These are phyloP conservation scores for Callipepla squamata DNA, from an alignment of 2,113 vertebrate species.

Conservation along the genomic window DNA sequence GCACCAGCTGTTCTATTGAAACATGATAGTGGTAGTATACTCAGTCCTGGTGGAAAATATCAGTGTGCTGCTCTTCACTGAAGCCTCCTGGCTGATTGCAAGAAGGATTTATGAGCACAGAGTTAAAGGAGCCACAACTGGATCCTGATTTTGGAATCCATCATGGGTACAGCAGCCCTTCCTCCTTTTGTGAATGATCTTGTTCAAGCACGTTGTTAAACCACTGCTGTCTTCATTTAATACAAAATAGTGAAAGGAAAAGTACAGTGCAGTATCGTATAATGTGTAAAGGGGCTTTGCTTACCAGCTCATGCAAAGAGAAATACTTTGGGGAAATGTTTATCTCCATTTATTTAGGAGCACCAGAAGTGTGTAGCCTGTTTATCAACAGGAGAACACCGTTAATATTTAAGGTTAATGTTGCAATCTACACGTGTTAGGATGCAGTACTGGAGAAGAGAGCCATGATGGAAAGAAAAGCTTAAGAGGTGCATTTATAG, in stretches of 20 bases:
- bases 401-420: neutral
- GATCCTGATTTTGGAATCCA: neutral
- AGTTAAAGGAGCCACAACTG: constrained; percentile 53
- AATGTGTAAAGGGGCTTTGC: neutral
- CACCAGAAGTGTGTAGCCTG: neutral
- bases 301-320: neutral
- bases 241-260: neutral
- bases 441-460: neutral
- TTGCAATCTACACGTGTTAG: rapidly evolving
- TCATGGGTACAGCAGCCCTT: neutral
- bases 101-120: constrained; percentile 31
- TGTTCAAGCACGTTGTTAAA: neutral
- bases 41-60: constrained; percentile 62
- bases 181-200: neutral
- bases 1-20: constrained; percentile 79
- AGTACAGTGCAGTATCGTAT: neutral
- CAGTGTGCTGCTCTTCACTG: constrained; percentile 48
- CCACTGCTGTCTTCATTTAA: neutral
- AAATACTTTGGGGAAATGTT: neutral
- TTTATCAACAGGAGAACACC: neutral
- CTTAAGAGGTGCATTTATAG: constrained; percentile 24
- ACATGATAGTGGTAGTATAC: constrained; percentile 71
- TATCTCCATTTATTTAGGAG: neutral
- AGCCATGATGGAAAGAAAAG: constrained; percentile 2
- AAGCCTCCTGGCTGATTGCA: constrained; percentile 57